Base-by-base conservation (phyloP, 2,797 vertebrate genomes). In the Fratercula arctica region DNA sequence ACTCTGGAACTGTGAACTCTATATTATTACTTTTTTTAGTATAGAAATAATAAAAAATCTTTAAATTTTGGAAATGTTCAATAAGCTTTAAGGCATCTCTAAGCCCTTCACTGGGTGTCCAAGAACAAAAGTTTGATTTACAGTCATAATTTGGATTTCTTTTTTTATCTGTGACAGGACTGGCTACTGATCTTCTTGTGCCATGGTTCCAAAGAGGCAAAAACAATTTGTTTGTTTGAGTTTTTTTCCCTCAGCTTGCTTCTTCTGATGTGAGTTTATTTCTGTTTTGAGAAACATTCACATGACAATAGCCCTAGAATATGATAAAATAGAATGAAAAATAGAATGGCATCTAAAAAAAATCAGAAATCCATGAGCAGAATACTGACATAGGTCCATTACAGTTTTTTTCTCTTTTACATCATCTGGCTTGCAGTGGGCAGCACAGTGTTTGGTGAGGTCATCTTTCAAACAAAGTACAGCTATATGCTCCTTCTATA, bases 201-300 rank as follows among this genome's bases (percentile, higher is more conserved):
- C 2, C 2, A 4, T 19, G 1, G 2, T 6, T 92, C 18, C 63
- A 45, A 84, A 45, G 29, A 76, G 5, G 14, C 4, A 74, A 64
- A 77, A 68, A 26, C 25, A 0, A 10, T 14, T 25, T 46, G 4
- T 26, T 39, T 41, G 5, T 3, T 50, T 74, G 6, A 1, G 0
- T 6, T 41, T 57, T 57, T 46, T 8, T 4, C 9, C 6, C 6
- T 48, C 8, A 3, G 3, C 59, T 69, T 83, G 4, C 50, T 66
- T 59, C 21, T 76, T 88, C 9, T 63, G 7, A 37, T 39, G 3
- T 63, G 18, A 51, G 3, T n/a, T 3, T 6, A 26, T 37, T 72
- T 84, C 73, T 91, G 2, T 56, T 67, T 56, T 81, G 18, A 67
- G 41, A 91, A 77, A 39, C 5, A 29, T 31, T 76, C 6, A n/a